phyloP scores from a whole-genome alignment of 2,888 invertebrate species.

The Drosophila kambysellisi region DNA sequence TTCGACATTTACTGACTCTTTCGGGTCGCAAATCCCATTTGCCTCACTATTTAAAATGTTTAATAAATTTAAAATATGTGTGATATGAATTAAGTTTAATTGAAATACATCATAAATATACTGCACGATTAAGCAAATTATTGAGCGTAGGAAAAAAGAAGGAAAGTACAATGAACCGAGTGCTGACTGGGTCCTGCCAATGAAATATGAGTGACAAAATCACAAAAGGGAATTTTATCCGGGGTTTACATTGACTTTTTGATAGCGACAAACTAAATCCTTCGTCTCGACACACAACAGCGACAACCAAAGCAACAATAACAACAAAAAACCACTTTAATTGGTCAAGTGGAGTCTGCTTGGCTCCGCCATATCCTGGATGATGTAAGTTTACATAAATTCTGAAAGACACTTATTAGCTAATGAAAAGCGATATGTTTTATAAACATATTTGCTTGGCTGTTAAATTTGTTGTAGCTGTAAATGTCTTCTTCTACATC shows the following conservation, averaged over 20 bases:
- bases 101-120: conserved; percentile 16
- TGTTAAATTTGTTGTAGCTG: too few species aligned
- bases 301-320: conserved; percentile 34
- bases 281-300: conserved; percentile 42
- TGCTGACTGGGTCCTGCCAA: conserved; percentile 24
- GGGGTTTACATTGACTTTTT: conserved; percentile 16
- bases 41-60: background rate
- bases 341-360: background rate
- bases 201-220: conserved; percentile 44
- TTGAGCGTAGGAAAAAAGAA: background rate
- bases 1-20: background rate
- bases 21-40: background rate
- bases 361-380: background rate
- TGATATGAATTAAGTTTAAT: conserved; percentile 7
- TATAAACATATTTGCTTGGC: background rate
- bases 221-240: conserved; percentile 34
- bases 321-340: conserved; percentile 12
- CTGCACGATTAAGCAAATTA: conserved; percentile 27
- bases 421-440: background rate
- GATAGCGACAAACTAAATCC: conserved; percentile 46
- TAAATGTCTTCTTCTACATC: background rate
- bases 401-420: background rate
- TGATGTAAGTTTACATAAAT: background rate
- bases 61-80: background rate
- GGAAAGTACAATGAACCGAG: background rate